Conservation (phyloP, 2,888 invertebrate species). For the Cephus pygmeus region DNA sequence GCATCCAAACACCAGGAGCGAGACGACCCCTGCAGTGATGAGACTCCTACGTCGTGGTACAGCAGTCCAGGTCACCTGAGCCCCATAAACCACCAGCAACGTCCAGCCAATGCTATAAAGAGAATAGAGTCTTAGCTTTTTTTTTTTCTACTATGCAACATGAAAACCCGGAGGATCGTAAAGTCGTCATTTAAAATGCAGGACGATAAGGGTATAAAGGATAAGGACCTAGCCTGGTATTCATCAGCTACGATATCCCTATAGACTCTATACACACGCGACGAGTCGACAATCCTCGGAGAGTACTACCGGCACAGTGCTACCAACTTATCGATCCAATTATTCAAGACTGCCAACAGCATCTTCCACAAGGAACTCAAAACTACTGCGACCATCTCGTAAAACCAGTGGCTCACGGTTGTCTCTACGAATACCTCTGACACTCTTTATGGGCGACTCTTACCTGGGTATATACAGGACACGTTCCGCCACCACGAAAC, state of each 20-base stretch:
- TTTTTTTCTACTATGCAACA: background rate
- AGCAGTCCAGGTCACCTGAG: slow-evolving; percentile 74
- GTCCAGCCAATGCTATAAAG: slow-evolving; percentile 82
- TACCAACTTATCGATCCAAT: background rate
- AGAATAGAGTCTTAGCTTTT: slow-evolving; percentile 5
- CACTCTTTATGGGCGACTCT: slow-evolving; percentile 30
- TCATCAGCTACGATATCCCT: background rate
- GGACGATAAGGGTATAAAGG: background rate
- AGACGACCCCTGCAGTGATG: slow-evolving; percentile 68
- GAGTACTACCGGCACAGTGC: background rate
- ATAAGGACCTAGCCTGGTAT: background rate
- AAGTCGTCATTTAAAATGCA: background rate
- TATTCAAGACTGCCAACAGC: background rate
- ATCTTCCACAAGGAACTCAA: background rate
- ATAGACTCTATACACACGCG: background rate
- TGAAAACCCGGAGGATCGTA: background rate
- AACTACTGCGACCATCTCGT: background rate
- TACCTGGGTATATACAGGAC: slow-evolving; percentile 90
- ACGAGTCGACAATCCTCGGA: background rate
- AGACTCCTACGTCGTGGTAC: slow-evolving; percentile 68
- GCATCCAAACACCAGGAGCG: slow-evolving; percentile 74
- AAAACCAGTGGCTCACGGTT: background rate
- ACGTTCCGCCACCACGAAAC: slow-evolving; percentile 88
- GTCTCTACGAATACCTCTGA: background rate
- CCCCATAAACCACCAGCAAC: slow-evolving; percentile 79